Percentiles rank a stretch among this genome's conserved stretches.
Conservation (phyloP, 2,113 vertebrate genomes). For the Nothoprocta pentlandii region DNA sequence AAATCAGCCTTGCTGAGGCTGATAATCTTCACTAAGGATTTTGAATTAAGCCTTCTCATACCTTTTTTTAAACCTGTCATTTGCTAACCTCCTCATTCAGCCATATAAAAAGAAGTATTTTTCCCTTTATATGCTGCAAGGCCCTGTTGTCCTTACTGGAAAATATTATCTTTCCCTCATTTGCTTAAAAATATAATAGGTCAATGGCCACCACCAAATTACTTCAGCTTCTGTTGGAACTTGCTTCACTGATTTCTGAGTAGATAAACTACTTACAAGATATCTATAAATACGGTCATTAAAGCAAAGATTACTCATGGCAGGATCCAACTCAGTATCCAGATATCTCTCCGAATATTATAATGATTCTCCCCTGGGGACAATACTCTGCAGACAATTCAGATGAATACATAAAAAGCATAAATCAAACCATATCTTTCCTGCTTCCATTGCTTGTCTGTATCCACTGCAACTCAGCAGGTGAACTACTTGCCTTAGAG, state of each 20-base stretch:
- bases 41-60: not conserved
- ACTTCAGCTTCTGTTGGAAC: constrained; percentile 4
- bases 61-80: not conserved
- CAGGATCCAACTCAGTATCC: constrained; percentile 21
- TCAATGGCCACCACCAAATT: constrained; percentile 1
- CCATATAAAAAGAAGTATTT: not conserved
- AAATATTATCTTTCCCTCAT: not conserved
- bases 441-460: not conserved
- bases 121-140: not conserved
- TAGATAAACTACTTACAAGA: constrained; percentile 20
- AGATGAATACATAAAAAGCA: not conserved
- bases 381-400: not conserved
- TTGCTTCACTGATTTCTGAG: constrained; percentile 44
- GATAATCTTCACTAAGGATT: not conserved
- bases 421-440: constrained; percentile 3
- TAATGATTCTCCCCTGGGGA: not conserved
- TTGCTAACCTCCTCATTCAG: not conserved
- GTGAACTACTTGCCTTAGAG: not conserved
- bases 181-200: not conserved
- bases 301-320: constrained; percentile 11
- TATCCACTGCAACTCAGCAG: not conserved
- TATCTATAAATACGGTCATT: constrained; percentile 47
- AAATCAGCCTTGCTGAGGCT: not conserved
- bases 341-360: constrained; percentile 23
- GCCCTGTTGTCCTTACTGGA: not conserved